Conservation (phyloP, 2,888 invertebrate species). For the Leucozona laternaria region DNA sequence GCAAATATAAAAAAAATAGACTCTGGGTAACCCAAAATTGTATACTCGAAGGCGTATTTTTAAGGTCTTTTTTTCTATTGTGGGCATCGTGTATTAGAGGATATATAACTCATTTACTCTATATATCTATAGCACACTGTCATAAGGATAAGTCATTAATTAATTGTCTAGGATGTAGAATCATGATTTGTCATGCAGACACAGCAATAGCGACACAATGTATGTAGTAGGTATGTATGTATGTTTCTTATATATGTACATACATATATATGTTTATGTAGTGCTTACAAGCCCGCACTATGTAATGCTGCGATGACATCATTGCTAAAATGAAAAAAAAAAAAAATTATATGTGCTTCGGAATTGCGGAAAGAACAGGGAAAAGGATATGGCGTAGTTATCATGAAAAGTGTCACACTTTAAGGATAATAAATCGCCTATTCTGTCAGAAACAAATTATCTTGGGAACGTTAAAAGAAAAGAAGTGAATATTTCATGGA, state of each 20-base stretch:
- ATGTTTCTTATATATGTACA: background rate
- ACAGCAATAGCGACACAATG: slow-evolving; percentile 39
- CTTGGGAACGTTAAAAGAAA: slow-evolving; percentile 43
- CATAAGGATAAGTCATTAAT: slow-evolving; percentile 67
- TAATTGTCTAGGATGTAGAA: slow-evolving; percentile 60
- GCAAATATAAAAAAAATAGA: background rate
- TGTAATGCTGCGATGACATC: slow-evolving; percentile 57
- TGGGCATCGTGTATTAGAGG: slow-evolving; percentile 1
- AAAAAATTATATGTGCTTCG: slow-evolving; percentile 4
- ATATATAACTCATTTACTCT: slow-evolving; percentile 37
- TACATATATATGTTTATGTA: background rate
- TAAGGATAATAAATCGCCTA: slow-evolving; percentile 69
- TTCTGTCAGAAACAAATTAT: slow-evolving; percentile 73
- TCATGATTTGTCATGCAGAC: slow-evolving; percentile 64
- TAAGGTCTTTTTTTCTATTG: slow-evolving; percentile 25
- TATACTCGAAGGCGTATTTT: slow-evolving; percentile 11
- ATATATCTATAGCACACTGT: slow-evolving; percentile 39
- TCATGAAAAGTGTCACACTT: slow-evolving; percentile 72
- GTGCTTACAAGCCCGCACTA: slow-evolving; percentile 21
- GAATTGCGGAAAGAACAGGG: slow-evolving; percentile 51
- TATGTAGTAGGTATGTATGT: background rate
- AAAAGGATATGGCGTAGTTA: slow-evolving; percentile 66
- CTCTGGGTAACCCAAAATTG: background rate
- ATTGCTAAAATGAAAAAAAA: slow-evolving; percentile 24
- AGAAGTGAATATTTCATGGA: slow-evolving; percentile 45